These are phyloP conservation scores for Perca flavescens DNA, from an alignment of 2,113 vertebrate genomes.

Conservation along the genomic window DNA sequence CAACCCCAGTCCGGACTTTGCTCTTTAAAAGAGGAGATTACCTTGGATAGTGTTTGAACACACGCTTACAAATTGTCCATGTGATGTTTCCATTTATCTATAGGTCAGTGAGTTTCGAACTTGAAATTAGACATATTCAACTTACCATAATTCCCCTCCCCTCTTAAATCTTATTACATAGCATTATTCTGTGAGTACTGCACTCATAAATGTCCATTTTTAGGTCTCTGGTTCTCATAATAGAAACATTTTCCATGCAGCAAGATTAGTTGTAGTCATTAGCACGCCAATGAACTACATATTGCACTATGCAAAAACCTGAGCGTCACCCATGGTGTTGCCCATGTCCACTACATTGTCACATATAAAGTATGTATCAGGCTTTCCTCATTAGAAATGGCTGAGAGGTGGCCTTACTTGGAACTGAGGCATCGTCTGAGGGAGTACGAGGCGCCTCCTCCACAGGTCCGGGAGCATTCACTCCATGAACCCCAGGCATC, in stretches of 20 bases:
- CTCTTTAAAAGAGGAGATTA: slow-evolving; percentile 59
- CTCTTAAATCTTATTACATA: not conserved
- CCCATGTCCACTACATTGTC: too few relatives aligned
- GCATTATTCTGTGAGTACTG: not conserved
- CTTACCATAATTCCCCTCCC: slow-evolving; percentile 13
- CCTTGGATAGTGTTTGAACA: slow-evolving; percentile 50
- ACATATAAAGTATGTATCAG: not conserved
- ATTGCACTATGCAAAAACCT: not conserved
- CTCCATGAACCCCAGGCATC: slow-evolving; percentile 98
- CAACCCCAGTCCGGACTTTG: slow-evolving; percentile 39
- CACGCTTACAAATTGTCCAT: slow-evolving; percentile 60
- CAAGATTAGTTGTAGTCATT: not conserved
- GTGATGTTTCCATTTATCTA: slow-evolving; percentile 61
- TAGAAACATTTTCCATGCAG: not conserved
- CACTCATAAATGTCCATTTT: not conserved
- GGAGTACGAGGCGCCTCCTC: slow-evolving; percentile 95
- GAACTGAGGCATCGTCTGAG: slow-evolving; percentile 94
- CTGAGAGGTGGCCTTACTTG: slow-evolving; percentile 84
- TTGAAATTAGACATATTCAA: slow-evolving; percentile 27
- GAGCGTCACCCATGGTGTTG: not conserved
- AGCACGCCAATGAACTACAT: not conserved
- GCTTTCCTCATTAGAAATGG: not conserved
- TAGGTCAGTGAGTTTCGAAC: slow-evolving; percentile 27
- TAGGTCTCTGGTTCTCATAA: slow-evolving; percentile 1
- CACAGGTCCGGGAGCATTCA: slow-evolving; percentile 96